Evolutionary conservation across 35 echinoderm and acorn worm species (phyloP).

Genomic region (Apostichopus californicus): DNA sequence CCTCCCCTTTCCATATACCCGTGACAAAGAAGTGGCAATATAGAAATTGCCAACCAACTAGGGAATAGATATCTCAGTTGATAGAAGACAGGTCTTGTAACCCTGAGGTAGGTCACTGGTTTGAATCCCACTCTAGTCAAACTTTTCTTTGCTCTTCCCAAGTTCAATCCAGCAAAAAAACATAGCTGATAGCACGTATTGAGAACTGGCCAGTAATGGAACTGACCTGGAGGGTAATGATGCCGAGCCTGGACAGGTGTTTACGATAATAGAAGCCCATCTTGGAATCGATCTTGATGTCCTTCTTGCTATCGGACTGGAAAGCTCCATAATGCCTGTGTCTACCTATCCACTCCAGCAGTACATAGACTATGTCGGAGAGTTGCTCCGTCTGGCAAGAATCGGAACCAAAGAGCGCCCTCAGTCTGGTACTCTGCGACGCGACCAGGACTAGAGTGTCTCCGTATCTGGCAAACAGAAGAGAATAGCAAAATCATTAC

Average conservation of each 20-base stretch:
- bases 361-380: background rate
- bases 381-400: background rate
- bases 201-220: background rate
- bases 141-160: too few species aligned
- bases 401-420: background rate
- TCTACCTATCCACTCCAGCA: slow-evolving; percentile 31
- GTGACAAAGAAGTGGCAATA: too few species aligned
- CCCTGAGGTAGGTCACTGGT: too few species aligned
- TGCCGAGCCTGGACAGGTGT: background rate
- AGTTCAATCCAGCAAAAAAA: too few species aligned
- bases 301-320: background rate
- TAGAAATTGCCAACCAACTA: too few species aligned
- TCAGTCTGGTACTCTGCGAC: background rate
- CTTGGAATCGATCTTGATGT: slow-evolving; percentile 31
- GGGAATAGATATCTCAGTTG: too few species aligned
- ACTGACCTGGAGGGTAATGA: slow-evolving; percentile 10
- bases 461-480: slow-evolving; percentile 13
- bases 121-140: too few species aligned
- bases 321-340: slow-evolving; percentile 39
- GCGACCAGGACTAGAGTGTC: slow-evolving; percentile 23
- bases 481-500: too few species aligned
- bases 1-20: too few species aligned
- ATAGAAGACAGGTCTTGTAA: too few species aligned
- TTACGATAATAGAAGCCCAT: slow-evolving; percentile 40
- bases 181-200: too few species aligned